Evolutionary conservation across 2,797 vertebrate genomes (phyloP), one percentile per base, ranked within the genome.

Genomic region (Parambassis ranga): DNA sequence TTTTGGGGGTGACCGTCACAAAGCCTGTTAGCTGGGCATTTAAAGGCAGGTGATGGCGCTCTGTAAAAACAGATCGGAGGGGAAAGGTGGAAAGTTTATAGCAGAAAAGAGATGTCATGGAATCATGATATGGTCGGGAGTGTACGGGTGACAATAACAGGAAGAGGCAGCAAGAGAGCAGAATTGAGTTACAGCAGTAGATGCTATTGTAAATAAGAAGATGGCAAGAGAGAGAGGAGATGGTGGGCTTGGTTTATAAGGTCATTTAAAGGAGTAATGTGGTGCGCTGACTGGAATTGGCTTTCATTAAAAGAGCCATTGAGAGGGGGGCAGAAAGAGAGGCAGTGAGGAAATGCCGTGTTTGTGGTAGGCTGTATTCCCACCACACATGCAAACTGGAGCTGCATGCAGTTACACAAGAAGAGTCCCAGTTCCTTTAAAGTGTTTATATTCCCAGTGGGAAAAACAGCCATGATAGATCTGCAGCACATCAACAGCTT

Each of bases 181-280:
- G 70, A 80, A 70, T 65, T 72, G 77, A 83, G 81, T 85, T 88
- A 81, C 75, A 57, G 68, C 64, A 13, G 26, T 24, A 42, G 73
- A 75, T 68, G 77, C 73, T 65, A 52, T 85, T 86, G 82, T 88
- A 85, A 89, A 90, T 89, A 85, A 86, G 80, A 70, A 71, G 77
- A 81, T 62, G 74, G 82, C 64, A 78, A 71, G 73, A 79, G 66
- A 79, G 66, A 75, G 75, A 37, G 71, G 75, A 71, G 82, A 80
- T 77, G 83, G 71, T 35, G 50, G 79, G 19, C 62, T 58, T 87
- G 76, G 67, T 90, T 90, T 89, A 89, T 90, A 89, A 89, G 88
- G 86, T 87, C 76, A 89, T 90, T 88, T 86, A 84, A 86, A 87
- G 78, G 86, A 90, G 87, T 88, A 86, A 88, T 89, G 87, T 87